A percentile compares a stretch with the other conserved stretches of the same genome.
Conservation (phyloP, 2,888 invertebrate genomes). For the Acleris cristana region DNA sequence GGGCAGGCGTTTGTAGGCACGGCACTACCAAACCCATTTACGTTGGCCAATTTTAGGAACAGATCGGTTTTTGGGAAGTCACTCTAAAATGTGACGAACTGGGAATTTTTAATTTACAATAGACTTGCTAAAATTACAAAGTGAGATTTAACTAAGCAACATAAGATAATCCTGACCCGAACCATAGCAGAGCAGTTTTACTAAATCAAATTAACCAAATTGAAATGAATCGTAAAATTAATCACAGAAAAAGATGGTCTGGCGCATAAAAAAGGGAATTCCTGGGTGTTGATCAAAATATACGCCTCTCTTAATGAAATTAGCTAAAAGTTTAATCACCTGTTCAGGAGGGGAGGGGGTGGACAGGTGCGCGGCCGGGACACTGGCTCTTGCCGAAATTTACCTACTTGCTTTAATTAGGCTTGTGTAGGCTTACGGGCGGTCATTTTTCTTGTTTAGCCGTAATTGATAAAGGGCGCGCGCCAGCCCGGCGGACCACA, state of each 20-base stretch:
- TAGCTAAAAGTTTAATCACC: constrained; percentile 75
- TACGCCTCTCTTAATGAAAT: constrained; percentile 69
- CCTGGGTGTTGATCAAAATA: constrained; percentile 69
- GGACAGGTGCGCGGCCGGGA: constrained; percentile 50
- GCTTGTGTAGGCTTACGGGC: constrained; percentile 72
- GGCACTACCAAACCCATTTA: constrained; percentile 23
- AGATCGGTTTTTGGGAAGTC: neutral
- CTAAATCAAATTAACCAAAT: constrained; percentile 46
- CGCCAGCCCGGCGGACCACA: constrained; percentile 55
- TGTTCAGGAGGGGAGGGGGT: constrained; percentile 53
- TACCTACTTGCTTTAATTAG: constrained; percentile 81
- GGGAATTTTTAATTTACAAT: neutral
- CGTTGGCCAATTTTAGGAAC: neutral
- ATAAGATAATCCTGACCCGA: constrained; percentile 7
- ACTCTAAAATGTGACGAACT: neutral
- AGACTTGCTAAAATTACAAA: neutral
- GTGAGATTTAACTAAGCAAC: neutral
- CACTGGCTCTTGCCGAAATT: constrained; percentile 66
- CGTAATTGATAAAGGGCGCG: constrained; percentile 79
- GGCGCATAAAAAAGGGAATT: constrained; percentile 53
- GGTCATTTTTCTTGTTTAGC: constrained; percentile 82
- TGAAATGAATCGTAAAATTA: constrained; percentile 55
- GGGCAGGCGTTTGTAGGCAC: constrained; percentile 26
- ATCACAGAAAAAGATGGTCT: constrained; percentile 48
- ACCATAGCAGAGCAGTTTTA: constrained; percentile 9